Conservation (phyloP, 2,113 vertebrate species). For the Erythrolamprus reginae region DNA sequence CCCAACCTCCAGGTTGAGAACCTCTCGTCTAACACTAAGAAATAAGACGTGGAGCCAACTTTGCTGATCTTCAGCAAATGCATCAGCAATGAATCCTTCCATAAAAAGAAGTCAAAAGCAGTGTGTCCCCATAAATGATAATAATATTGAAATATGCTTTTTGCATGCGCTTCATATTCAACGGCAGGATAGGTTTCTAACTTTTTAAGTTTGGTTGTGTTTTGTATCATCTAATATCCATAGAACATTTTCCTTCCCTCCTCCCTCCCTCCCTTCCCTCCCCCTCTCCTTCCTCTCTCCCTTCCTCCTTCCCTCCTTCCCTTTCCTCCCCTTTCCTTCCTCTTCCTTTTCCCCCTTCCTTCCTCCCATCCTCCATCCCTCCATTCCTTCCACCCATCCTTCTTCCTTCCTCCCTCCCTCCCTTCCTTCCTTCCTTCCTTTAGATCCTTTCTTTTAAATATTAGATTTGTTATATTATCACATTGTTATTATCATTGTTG, state of each 20-base stretch:
- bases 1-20: too few species aligned
- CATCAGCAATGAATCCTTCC: slow-evolving; percentile 49
- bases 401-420: too few species aligned
- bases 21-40: neutral
- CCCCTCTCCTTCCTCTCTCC: neutral
- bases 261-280: too few species aligned
- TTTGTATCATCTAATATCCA: neutral
- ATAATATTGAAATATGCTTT: neutral
- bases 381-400: too few species aligned
- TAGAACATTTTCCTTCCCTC: neutral
- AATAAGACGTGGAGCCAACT: neutral
- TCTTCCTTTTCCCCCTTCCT: too few species aligned
- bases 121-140: slow-evolving; percentile 7
- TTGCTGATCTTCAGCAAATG: slow-evolving; percentile 31
- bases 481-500: too few species aligned
- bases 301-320: neutral
- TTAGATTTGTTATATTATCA: too few species aligned
- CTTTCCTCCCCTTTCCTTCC: too few species aligned
- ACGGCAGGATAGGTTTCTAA: neutral
- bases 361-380: too few species aligned
- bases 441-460: too few species aligned
- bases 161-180: neutral
- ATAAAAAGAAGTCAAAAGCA: slow-evolving; percentile 7
- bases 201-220: slow-evolving; percentile 21
- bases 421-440: too few species aligned